Evolutionary conservation across 2,797 vertebrate genomes (phyloP), one percentile per base, ranked within the genome.

Genomic region (Trachurus trachurus): DNA sequence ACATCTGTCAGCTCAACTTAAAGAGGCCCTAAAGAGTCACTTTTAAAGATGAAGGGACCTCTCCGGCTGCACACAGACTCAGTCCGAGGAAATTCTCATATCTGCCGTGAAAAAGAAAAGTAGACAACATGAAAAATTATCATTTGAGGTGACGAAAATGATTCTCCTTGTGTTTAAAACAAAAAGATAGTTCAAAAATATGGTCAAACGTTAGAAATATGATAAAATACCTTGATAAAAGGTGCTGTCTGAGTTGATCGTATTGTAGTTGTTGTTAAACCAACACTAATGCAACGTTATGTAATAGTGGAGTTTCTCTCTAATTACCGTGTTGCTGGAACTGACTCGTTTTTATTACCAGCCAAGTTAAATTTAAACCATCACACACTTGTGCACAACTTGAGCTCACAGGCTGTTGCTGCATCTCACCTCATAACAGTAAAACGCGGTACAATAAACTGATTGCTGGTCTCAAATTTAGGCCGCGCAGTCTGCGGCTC

Each of bases 1-100:
- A 94, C 87, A 93, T 94, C 90, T 93, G 92, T 93, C 94, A 87
- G 89, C 71, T 89, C 85, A 26, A 80, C 86, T 93, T 90, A 92
- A 83, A 83, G 79, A 78, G 88, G 67, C 85, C 82, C 79, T 93
- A 88, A 93, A 93, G 90, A 93, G 86, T 57, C 76, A 47, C 86
- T 80, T 83, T 92, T 83, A 89, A 91, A 92, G 87, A 93, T 87
- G 80, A 87, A 89, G 85, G 88, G 76, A 76, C 68, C 66, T 44
- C 21, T 49, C 15, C 61, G 64, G 83, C 76, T 57, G 60, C 70
- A 68, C 37, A 15, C 2, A 34, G 45, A 68, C 83, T 6, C 37
- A 12, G 50, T 67, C 39, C 0, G 53, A 54, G 57, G 53, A 64
- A 65, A 39, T 16, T 52, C 39, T 59, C 13, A 66, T 76, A 52